Conservation (phyloP, 2,888 invertebrate genomes). For the Anodontia alba region DNA sequence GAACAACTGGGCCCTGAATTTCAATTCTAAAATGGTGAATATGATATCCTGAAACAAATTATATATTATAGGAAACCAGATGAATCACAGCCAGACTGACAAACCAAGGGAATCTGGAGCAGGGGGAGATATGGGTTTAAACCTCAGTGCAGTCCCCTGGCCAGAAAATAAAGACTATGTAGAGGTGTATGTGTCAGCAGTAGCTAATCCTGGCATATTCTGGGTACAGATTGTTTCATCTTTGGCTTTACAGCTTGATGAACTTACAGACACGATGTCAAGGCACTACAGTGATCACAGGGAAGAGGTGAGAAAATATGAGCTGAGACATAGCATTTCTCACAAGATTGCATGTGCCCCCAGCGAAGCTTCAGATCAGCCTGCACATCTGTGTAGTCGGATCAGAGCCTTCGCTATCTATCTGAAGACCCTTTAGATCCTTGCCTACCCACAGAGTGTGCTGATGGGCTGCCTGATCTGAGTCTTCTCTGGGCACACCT, state of each 20-base stretch:
- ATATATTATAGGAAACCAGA: too few species aligned
- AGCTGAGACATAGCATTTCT: too few species aligned
- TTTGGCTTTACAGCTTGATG: conserved; percentile 91
- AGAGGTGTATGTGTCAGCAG: conserved; percentile 94
- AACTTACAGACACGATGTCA: conserved; percentile 93
- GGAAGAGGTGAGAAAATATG: conserved; percentile 32
- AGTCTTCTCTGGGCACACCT: too few species aligned
- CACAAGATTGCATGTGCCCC: too few species aligned
- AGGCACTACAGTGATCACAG: conserved; percentile 88
- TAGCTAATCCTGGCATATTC: conserved; percentile 91
- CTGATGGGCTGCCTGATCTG: too few species aligned
- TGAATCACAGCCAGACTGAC: too few species aligned
- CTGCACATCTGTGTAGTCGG: too few species aligned
- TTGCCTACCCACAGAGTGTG: too few species aligned
- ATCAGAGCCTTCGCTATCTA: too few species aligned
- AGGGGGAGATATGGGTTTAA: neutral
- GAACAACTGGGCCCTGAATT: too few species aligned
- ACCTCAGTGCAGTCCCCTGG: neutral
- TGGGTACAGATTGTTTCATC: conserved; percentile 92
- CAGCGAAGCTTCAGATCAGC: too few species aligned
- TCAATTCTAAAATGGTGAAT: neutral
- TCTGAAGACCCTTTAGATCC: too few species aligned
- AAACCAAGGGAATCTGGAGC: neutral
- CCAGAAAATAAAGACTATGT: conserved; percentile 81
- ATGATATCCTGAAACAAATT: neutral